phyloP scores from a whole-genome alignment of 2,797 vertebrate species.

The Thalassophryne amazonica region DNA sequence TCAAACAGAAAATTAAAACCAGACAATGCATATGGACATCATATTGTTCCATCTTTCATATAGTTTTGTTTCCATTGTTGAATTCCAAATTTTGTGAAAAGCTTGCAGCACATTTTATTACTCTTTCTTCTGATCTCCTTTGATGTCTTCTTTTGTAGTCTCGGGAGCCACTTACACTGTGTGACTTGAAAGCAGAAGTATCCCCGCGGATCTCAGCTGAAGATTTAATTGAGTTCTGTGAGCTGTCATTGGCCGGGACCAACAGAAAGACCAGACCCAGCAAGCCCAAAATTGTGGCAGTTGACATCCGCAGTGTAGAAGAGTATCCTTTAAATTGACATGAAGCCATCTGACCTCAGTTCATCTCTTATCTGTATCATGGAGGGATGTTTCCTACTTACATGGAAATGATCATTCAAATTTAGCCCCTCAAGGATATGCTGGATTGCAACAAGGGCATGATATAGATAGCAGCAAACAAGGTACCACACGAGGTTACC shows the following conservation, averaged over 20 bases:
- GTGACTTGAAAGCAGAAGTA: constrained; percentile 92
- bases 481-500: no score
- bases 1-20: constrained; percentile 1
- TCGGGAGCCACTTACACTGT: constrained; percentile 88
- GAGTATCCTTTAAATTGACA: constrained; percentile 89
- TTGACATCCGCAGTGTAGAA: constrained; percentile 90
- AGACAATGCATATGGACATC: no score
- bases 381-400: no score
- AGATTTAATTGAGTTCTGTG: constrained; percentile 94
- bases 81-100: constrained; percentile 9
- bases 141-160: constrained; percentile 73
- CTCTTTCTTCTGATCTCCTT: constrained; percentile 12
- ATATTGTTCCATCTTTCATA: no score
- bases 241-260: constrained; percentile 75
- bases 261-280: constrained; percentile 86
- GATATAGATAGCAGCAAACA: no score
- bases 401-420: no score
- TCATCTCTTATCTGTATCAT: not conserved
- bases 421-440: no score
- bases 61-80: not conserved
- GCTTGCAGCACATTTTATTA: not conserved
- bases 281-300: constrained; percentile 93
- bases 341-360: not conserved
- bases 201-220: constrained; percentile 95
- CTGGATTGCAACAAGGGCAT: no score